These are phyloP conservation scores for Rhyacophila evoluta DNA, from an alignment of 2,888 invertebrate species.

Conservation along the genomic window DNA sequence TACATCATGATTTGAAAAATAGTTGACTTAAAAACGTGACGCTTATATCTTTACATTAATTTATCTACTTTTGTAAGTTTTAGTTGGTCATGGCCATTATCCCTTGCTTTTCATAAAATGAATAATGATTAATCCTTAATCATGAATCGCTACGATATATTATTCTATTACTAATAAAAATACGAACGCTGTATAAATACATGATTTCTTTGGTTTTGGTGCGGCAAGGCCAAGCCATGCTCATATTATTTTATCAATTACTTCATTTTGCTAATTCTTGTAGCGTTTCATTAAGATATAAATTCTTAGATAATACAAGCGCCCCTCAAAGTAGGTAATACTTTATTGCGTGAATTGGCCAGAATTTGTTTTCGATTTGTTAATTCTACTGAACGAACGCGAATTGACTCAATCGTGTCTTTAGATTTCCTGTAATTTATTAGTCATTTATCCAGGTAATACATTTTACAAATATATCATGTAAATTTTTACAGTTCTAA, in stretches of 20 bases:
- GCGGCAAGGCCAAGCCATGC: background rate
- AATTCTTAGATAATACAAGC: background rate
- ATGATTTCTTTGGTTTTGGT: background rate
- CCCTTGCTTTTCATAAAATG: background rate
- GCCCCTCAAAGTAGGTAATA: background rate
- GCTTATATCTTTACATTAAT: too few species aligned
- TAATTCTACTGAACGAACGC: too few species aligned
- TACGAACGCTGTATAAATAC: background rate
- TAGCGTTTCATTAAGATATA: background rate
- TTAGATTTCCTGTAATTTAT: too few species aligned
- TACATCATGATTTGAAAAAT: too few species aligned
- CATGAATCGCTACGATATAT: background rate
- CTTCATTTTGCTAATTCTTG: conserved; percentile 8
- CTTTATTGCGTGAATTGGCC: too few species aligned
- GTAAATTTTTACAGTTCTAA: too few species aligned
- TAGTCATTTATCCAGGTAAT: too few species aligned
- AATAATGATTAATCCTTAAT: background rate
- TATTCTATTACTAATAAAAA: background rate
- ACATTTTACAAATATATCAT: too few species aligned
- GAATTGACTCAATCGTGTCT: too few species aligned
- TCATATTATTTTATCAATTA: conserved; percentile 5
- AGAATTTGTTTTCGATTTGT: too few species aligned
- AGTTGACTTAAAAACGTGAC: too few species aligned
- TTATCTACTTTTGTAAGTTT: too few species aligned
- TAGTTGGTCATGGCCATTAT: background rate